phyloP scores from a whole-genome alignment of 2,797 vertebrate species.

The Eospalax fontanierii region DNA sequence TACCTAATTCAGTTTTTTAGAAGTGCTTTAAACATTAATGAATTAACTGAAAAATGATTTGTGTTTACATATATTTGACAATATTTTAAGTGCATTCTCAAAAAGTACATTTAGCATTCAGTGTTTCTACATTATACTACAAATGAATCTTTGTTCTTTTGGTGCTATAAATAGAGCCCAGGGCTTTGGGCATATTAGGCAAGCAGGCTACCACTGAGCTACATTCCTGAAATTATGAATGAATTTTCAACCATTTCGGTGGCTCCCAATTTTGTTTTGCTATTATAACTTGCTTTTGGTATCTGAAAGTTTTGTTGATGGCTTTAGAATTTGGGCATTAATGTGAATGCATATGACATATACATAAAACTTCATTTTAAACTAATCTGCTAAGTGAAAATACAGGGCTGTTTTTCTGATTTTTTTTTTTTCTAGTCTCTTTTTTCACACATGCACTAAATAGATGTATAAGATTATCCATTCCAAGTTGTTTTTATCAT shows the following conservation, averaged over 20 bases:
- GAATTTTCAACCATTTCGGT: constrained; percentile 49
- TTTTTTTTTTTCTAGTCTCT: background rate
- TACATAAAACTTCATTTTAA: constrained; percentile 48
- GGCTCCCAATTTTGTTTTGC: constrained; percentile 53
- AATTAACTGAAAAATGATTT: constrained; percentile 51
- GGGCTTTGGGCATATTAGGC: background rate
- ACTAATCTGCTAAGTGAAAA: constrained; percentile 18
- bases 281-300: constrained; percentile 62
- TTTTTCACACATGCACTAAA: background rate
- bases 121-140: constrained; percentile 15
- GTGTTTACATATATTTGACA: constrained; percentile 35
- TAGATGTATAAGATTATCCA: constrained; percentile 29
- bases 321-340: constrained; percentile 59
- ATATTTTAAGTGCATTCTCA: constrained; percentile 8
- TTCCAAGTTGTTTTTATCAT: constrained; percentile 49
- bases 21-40: constrained; percentile 19
- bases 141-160: constrained; percentile 7
- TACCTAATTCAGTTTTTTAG: background rate
- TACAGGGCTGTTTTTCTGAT: constrained; percentile 16
- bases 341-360: background rate
- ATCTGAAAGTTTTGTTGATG: constrained; percentile 59
- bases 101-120: constrained; percentile 34
- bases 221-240: background rate
- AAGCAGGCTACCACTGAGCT: background rate
- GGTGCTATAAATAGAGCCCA: background rate